These are phyloP conservation scores for Ceratoteleas bidentatus DNA, from an alignment of 1,140 invertebrate genomes.

Conservation along the genomic window DNA sequence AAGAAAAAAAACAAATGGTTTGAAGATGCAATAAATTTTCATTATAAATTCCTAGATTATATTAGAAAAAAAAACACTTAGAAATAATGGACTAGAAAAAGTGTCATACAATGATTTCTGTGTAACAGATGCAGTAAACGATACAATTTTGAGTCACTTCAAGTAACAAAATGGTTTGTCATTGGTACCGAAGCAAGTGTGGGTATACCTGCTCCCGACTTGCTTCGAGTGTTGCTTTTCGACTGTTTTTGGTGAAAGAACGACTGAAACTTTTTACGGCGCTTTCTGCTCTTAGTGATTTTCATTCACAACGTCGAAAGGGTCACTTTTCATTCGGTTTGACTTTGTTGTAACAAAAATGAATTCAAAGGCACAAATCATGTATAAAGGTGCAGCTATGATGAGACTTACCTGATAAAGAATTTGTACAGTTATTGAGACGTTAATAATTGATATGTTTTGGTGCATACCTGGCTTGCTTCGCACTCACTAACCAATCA, in stretches of 20 bases:
- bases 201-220: conserved; percentile 81
- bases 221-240: conserved; percentile 68
- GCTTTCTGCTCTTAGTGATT: conserved; percentile 25
- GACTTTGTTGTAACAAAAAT: conserved; percentile 62
- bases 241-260: conserved; percentile 42
- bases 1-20: too few species aligned
- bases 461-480: conserved; percentile 81
- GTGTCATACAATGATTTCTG: background rate
- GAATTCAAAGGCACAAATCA: conserved; percentile 74
- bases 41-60: too few species aligned
- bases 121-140: conserved; percentile 8
- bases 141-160: conserved; percentile 7
- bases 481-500: conserved; percentile 82
- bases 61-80: too few species aligned
- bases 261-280: conserved; percentile 36
- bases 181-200: conserved; percentile 76
- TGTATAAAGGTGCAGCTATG: conserved; percentile 78
- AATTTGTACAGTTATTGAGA: conserved; percentile 82
- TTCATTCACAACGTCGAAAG: conserved; percentile 2
- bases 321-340: conserved; percentile 15
- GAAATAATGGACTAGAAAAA: too few species aligned
- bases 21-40: too few species aligned
- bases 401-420: conserved; percentile 80
- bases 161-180: background rate
- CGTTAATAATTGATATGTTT: conserved; percentile 79